phyloP scores from a whole-genome alignment of 2,113 vertebrate genomes.

The Hylia prasina region DNA sequence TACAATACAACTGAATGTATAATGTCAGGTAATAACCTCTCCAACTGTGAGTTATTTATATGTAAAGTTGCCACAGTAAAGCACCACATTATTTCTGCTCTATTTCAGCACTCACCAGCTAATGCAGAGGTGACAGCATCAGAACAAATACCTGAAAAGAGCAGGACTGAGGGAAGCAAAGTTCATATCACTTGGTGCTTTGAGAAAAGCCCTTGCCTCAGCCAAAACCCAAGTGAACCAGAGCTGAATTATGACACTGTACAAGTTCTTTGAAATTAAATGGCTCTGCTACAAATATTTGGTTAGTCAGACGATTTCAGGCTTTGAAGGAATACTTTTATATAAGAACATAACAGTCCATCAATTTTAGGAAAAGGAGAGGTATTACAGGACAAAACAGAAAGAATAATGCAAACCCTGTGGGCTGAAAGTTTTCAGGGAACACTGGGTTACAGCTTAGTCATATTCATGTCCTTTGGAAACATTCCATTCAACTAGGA shows the following conservation, averaged over 20 bases:
- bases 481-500: background rate
- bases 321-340: background rate
- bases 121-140: background rate
- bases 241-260: background rate
- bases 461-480: background rate
- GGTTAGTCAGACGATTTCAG: background rate
- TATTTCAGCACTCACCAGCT: background rate
- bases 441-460: background rate
- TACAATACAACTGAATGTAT: background rate
- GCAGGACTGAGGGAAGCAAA: background rate
- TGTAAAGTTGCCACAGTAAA: background rate
- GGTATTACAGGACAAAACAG: background rate
- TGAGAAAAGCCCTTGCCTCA: background rate
- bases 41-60: background rate
- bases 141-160: background rate
- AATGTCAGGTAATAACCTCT: background rate
- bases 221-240: background rate
- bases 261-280: background rate
- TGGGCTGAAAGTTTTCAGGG: background rate
- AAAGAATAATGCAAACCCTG: background rate
- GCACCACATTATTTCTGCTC: background rate
- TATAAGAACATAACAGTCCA: background rate
- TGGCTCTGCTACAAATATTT: background rate
- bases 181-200: background rate
- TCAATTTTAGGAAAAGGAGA: background rate